These are phyloP conservation scores for Portevinia maculata DNA, from an alignment of 2,888 invertebrate genomes.

Conservation along the genomic window DNA sequence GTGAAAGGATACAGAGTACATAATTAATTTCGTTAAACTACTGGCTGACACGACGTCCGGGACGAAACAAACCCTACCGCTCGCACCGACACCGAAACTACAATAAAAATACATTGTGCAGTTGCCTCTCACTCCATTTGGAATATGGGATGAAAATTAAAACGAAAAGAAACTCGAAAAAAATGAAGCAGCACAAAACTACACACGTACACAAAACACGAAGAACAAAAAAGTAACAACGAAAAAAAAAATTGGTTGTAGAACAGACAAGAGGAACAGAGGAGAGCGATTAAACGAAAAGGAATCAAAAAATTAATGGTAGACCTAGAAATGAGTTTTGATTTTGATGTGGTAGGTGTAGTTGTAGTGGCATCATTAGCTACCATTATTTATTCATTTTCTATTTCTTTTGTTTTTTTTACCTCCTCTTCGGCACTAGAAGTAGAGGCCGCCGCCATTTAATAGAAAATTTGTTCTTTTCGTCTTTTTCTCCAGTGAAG, in stretches of 20 bases:
- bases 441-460: constrained; percentile 68
- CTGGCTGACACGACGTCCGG: constrained; percentile 21
- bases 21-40: constrained; percentile 14
- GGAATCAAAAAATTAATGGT: constrained; percentile 35
- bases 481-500: constrained; percentile 4
- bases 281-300: constrained; percentile 21
- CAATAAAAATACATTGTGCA: constrained; percentile 60
- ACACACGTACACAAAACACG: too few species aligned
- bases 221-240: constrained; percentile 46
- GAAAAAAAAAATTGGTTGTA: constrained; percentile 28
- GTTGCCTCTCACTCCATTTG: constrained; percentile 38
- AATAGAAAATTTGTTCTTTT: constrained; percentile 29
- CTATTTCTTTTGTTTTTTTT: constrained; percentile 30
- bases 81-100: constrained; percentile 65
- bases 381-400: constrained; percentile 39
- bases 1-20: constrained; percentile 9
- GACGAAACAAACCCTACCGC: constrained; percentile 56
- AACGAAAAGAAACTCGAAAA: constrained; percentile 31
- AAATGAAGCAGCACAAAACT: constrained; percentile 27
- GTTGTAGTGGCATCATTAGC: constrained; percentile 35
- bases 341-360: not conserved
- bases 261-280: constrained; percentile 8
- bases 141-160: constrained; percentile 12
- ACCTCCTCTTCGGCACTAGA: constrained; percentile 69
- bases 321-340: constrained; percentile 16